Evolutionary conservation across 2,797 vertebrate species (phyloP), one percentile per base, ranked within the genome.

Genomic region (Pristis pectinata): DNA sequence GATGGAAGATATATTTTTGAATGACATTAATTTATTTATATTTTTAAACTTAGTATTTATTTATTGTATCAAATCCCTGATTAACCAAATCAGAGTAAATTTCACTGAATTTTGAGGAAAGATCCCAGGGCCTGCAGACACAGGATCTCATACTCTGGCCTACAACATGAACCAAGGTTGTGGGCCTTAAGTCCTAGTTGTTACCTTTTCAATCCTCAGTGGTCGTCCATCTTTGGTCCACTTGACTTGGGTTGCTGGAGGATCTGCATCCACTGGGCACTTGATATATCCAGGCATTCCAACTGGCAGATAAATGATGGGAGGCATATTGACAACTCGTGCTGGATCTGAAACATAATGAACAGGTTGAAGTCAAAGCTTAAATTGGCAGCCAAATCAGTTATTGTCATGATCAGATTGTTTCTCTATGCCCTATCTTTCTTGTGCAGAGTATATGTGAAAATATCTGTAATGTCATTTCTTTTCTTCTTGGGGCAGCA

Each of bases 181-280:
- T 27, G 87, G 30, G 0, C 56, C 13, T 5, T 91, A 67, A 24
- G 76, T 76, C 70, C 44, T 61, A 67, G 91, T 6, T 0, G 64
- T 95, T 95, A 98, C 97, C 97, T 98, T 98, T 95, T 98, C 97
- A 0, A 98, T 96, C 95, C 97, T 97, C 96, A 99, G 98, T 89
- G 99, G 98, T 95, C 99, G 98, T 95, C 99, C 99, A 0, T 99
- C 98, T 96, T 99, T 99, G 96, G 99, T 99, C 99, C 99, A 99
- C 96, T 99, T 99, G 96, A 99, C 98, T 95, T 98, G 97, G 0
- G 97, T 98, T 95, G 99, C 98, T 0, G 99, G 99, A 0, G 99
- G 99, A 97, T 99, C 98, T 79, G 99, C 99, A 41, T 99, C 99
- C n/a, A 98, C 98, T 4, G 99, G 99, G 97, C 99, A 99, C 96